Base-by-base conservation (phyloP, 2,113 vertebrate species). In the Labeo catla region DNA sequence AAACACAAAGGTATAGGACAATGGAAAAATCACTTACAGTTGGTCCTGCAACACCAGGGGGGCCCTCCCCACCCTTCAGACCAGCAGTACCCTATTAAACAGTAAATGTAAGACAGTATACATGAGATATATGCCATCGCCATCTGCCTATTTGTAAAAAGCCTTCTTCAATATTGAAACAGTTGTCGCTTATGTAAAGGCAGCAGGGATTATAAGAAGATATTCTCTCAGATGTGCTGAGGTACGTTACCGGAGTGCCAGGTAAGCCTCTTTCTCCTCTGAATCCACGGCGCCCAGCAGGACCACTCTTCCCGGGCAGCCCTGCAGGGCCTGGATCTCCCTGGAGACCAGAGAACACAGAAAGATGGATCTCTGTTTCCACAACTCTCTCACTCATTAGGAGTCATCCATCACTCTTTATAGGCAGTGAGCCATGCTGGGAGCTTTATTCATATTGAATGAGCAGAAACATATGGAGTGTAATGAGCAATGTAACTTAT, bases 51-150 rank as follows among this genome's bases (percentile, higher is more conserved):
- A 94, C 88, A 13, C 97, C 97, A 0, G 92, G 89, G 8, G 95
- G 95, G 0, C 97, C 97, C 86, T 97, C 97, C 88, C 94, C 95
- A 76, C 97, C 97, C 88, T 98, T 99, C 90, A 99, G 88, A 23
- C 97, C 97, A 39, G 92, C 88, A 4, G 96, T 90, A 87, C 97
- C 97, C 97, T 98, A 87, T 79, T 39, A 84, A 16, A 79, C 36
- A 78, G 90, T 4, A 36, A 87, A 87, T 47, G 59, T 21, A 34
- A 81, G 21, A 85, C 39, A 76, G 4, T 8, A 15, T 13, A 8
- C 52, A 78, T 66, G n/a, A 86, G 54, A 21, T 19, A 34, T 34
- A 43, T 34, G 8, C 39, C 39, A 8, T 57, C 2, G 2, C 6
- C 16, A 63, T 83, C 45, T 76, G 50, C 49, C 16, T 59, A 68